These are phyloP conservation scores for Vanacampus margaritifer DNA, from an alignment of 2,113 vertebrate genomes.

Conservation along the genomic window DNA sequence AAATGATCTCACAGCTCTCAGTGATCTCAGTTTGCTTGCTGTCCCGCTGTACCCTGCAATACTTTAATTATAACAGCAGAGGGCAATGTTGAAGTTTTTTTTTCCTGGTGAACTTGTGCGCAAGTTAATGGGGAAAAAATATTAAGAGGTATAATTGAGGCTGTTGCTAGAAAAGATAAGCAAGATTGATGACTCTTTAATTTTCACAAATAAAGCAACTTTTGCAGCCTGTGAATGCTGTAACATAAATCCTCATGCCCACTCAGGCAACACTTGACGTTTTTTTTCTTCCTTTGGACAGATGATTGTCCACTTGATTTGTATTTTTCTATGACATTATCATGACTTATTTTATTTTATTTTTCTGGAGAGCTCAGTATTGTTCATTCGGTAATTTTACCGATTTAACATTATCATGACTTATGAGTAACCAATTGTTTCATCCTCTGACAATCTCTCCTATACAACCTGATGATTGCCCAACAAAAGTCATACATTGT, in stretches of 20 bases:
- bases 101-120: neutral
- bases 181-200: neutral
- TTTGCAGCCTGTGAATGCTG: neutral
- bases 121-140: neutral
- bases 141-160: neutral
- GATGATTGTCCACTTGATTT: neutral
- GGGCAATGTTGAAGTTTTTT: slow-evolving; percentile 58
- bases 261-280: neutral
- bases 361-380: no score
- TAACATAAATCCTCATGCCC: neutral
- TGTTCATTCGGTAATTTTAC: no score
- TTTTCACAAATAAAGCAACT: neutral
- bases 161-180: neutral
- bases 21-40: neutral
- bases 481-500: neutral
- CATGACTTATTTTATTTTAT: no score
- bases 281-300: neutral
- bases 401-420: neutral
- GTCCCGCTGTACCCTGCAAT: neutral
- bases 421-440: neutral
- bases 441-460: neutral
- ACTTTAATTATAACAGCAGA: slow-evolving; percentile 44
- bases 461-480: neutral
- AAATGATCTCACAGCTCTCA: neutral
- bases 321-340: neutral